phyloP scores from a whole-genome alignment of 2,113 vertebrate species.

The Calidris pygmaea region DNA sequence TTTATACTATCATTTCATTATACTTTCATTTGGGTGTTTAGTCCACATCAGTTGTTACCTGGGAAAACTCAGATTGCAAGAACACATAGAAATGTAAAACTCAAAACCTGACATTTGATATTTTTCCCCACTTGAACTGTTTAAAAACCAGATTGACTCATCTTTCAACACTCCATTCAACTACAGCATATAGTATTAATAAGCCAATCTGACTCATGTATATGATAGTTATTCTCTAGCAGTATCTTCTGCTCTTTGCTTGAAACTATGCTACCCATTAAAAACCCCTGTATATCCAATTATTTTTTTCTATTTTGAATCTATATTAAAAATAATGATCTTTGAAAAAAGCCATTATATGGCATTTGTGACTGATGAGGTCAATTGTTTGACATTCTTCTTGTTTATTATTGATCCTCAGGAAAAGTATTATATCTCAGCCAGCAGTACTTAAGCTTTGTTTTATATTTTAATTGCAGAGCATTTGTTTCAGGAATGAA shows the following conservation, averaged over 20 bases:
- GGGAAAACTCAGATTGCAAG: neutral
- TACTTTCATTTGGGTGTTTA: conserved; percentile 10
- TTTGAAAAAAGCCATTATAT: neutral
- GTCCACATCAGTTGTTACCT: neutral
- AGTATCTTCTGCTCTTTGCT: neutral
- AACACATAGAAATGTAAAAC: neutral
- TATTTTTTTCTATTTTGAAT: neutral
- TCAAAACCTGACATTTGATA: conserved; percentile 33
- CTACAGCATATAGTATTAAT: neutral
- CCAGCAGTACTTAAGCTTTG: neutral
- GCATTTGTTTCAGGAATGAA: neutral
- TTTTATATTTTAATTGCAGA: neutral
- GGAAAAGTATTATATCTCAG: neutral
- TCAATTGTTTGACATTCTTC: neutral
- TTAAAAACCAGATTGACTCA: neutral
- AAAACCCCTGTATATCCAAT: neutral
- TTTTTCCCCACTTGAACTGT: neutral
- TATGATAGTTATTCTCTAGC: neutral
- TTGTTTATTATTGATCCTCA: neutral
- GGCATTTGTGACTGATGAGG: neutral
- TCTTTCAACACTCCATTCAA: conserved; percentile 26
- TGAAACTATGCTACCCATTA: neutral
- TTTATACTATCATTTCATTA: neutral
- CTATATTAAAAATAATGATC: neutral
- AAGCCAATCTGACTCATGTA: neutral